phyloP scores from a whole-genome alignment of 1,140 invertebrate genomes.

The Euschistus heros region DNA sequence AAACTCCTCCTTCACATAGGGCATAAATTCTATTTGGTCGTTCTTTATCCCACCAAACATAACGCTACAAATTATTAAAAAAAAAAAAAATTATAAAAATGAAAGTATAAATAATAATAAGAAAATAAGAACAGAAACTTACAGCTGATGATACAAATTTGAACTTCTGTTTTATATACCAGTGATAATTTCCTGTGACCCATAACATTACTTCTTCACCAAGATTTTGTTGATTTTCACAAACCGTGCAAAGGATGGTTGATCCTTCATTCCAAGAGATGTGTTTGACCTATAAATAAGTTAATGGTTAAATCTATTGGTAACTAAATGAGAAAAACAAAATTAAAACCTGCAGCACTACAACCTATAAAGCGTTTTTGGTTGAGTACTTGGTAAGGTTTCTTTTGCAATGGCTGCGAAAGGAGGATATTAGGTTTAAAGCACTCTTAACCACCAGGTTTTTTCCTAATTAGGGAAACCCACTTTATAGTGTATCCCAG shows the following conservation, averaged over 20 bases:
- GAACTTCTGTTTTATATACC: conserved; percentile 75
- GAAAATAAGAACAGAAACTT: neutral
- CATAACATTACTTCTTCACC: conserved; percentile 55
- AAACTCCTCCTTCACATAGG: conserved; percentile 41
- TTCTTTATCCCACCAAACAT: conserved; percentile 51
- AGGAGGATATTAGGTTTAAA: too few relatives aligned
- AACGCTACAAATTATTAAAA: conserved; percentile 22
- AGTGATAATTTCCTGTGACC: conserved; percentile 77
- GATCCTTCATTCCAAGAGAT: conserved; percentile 70
- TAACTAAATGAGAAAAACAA: too few relatives aligned
- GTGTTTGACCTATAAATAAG: conserved; percentile 32
- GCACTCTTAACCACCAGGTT: too few relatives aligned
- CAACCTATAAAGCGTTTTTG: too few relatives aligned
- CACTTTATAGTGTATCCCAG: too few relatives aligned
- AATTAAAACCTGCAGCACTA: too few relatives aligned
- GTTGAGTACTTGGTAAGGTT: too few relatives aligned
- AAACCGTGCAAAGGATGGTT: conserved; percentile 55
- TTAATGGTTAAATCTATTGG: neutral
- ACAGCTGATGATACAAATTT: conserved; percentile 38
- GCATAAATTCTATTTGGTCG: conserved; percentile 50
- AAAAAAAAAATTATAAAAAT: neutral
- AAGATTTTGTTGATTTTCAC: conserved; percentile 34
- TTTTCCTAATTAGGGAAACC: too few relatives aligned
- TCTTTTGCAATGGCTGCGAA: too few relatives aligned
- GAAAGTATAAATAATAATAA: neutral